A percentile compares a stretch with the other conserved stretches of the same genome.
These are phyloP conservation scores for Turritopsis dohrnii DNA, from an alignment of 30 jellyfish, hydroid and myxozoan species.

Conservation along the genomic window DNA sequence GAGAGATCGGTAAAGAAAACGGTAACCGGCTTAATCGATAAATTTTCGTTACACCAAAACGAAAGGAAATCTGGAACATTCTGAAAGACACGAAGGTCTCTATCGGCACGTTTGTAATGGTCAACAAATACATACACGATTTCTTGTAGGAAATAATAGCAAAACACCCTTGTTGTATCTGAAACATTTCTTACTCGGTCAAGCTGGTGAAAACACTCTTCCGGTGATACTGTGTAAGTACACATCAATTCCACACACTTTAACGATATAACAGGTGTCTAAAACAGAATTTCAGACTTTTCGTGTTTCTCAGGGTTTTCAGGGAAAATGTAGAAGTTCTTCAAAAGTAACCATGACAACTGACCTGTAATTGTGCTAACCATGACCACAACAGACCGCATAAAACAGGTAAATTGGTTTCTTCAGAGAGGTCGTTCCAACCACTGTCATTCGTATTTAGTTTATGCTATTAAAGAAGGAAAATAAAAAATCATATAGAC, in stretches of 20 bases:
- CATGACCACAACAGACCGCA: conserved; percentile 70
- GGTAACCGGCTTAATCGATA: too few species aligned
- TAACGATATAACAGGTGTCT: conserved; percentile 3
- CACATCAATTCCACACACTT: neutral
- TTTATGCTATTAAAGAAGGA: conserved; percentile 25
- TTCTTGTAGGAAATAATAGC: neutral
- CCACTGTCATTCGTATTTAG: conserved; percentile 37
- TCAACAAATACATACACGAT: too few species aligned
- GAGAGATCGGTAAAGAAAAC: neutral
- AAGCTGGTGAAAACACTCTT: neutral
- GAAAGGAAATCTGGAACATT: too few species aligned
- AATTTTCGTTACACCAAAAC: too few species aligned
- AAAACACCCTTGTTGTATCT: neutral
- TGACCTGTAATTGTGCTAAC: conserved; percentile 70
- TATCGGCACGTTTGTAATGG: too few species aligned
- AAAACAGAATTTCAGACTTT: too few species aligned
- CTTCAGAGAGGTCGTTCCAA: conserved; percentile 43
- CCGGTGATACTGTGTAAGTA: neutral
- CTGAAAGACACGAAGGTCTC: too few species aligned
- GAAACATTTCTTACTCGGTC: neutral
- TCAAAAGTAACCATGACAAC: too few species aligned
- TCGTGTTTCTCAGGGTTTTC: neutral
- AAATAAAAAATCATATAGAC: neutral
- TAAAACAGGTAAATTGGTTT: conserved; percentile 32
- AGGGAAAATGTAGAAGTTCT: too few species aligned